These are phyloP conservation scores for Neopipo cinnamomea DNA, from an alignment of 2,113 vertebrate genomes.

Conservation along the genomic window DNA sequence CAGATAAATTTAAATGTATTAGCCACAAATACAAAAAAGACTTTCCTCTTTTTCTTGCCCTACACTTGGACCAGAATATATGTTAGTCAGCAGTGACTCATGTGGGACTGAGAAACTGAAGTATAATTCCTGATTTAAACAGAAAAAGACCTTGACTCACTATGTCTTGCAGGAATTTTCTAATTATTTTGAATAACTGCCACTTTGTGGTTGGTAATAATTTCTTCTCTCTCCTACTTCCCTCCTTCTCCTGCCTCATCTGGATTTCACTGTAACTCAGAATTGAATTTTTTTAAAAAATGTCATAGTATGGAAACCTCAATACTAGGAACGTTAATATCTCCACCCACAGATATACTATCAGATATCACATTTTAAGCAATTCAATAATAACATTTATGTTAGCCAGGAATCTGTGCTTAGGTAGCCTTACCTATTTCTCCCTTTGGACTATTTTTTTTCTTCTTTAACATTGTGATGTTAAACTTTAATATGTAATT, in stretches of 20 bases:
- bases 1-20: background rate
- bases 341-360: background rate
- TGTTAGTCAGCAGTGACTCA: background rate
- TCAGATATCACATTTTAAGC: background rate
- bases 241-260: background rate
- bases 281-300: background rate
- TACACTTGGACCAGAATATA: background rate
- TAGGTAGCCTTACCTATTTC: background rate
- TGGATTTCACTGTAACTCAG: background rate
- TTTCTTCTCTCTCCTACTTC: background rate
- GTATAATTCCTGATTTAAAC: background rate
- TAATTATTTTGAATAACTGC: slow-evolving; percentile 7
- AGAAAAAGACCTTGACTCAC: background rate
- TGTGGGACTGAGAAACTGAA: background rate
- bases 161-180: background rate
- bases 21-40: background rate
- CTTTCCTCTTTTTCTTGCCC: background rate
- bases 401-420: background rate
- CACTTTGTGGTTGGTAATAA: background rate
- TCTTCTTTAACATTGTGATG: background rate
- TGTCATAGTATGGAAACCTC: background rate
- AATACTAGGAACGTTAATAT: background rate
- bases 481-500: no score
- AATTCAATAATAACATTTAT: background rate
- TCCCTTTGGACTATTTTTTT: background rate